Conservation (phyloP, 1,140 invertebrate genomes). For the Thaumetopoea pityocampa region DNA sequence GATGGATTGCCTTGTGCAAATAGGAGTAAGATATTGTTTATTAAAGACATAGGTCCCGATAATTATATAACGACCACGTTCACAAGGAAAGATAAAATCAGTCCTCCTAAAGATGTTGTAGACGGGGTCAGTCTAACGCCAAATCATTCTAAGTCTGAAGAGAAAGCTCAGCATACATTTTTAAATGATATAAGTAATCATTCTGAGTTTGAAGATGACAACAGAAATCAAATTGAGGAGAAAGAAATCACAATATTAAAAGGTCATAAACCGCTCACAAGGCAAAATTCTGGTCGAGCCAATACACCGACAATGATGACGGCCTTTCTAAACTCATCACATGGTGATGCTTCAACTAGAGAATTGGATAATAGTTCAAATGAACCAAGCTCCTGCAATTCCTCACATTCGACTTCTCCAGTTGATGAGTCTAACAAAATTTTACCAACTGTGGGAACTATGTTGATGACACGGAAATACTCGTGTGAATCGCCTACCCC, state of each 20-base stretch:
- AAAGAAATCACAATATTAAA: constrained; percentile 74
- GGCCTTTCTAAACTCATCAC: constrained; percentile 70
- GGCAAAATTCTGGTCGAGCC: constrained; percentile 72
- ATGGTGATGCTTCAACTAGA: constrained; percentile 46
- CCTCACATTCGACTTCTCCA: constrained; percentile 60
- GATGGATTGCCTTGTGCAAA: constrained; percentile 68
- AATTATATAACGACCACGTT: constrained; percentile 81
- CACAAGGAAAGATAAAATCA: constrained; percentile 72
- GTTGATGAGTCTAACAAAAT: constrained; percentile 50
- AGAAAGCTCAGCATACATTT: constrained; percentile 68
- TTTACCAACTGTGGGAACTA: constrained; percentile 51
- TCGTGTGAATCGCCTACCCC: constrained; percentile 60
- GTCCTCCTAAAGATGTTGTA: constrained; percentile 29
- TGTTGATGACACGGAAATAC: constrained; percentile 66
- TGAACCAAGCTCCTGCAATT: constrained; percentile 58
- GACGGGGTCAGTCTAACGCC: constrained; percentile 55
- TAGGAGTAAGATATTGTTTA: constrained; percentile 75
- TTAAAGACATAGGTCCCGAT: constrained; percentile 80
- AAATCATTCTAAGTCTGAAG: constrained; percentile 66
- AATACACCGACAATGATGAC: constrained; percentile 75
- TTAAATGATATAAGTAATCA: constrained; percentile 69
- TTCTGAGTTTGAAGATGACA: constrained; percentile 73
- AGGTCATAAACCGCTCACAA: constrained; percentile 77
- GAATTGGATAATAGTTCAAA: constrained; percentile 50
- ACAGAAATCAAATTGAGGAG: constrained; percentile 72